A percentile compares a stretch with the other conserved stretches of the same genome.
These are phyloP conservation scores for Hoplodrina blanda DNA, from an alignment of 2,888 invertebrate genomes.

Conservation along the genomic window DNA sequence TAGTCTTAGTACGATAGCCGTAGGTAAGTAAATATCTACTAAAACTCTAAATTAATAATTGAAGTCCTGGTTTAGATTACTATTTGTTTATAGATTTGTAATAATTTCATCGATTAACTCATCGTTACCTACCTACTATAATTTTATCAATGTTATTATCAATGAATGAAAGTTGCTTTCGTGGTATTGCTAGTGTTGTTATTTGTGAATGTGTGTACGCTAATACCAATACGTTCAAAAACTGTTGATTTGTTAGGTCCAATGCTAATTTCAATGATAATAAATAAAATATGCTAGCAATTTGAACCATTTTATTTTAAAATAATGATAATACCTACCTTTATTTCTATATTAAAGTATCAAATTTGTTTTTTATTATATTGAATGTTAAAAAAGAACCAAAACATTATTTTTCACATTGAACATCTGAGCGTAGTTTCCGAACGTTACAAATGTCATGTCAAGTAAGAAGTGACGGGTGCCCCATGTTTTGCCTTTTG, in stretches of 20 bases:
- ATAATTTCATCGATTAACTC: slow-evolving; percentile 32
- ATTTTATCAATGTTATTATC: neutral
- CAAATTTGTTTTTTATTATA: neutral
- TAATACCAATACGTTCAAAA: slow-evolving; percentile 32
- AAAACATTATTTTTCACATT: slow-evolving; percentile 17
- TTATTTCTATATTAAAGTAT: too few species aligned
- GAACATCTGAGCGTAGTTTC: slow-evolving; percentile 47
- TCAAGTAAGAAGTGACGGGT: slow-evolving; percentile 84
- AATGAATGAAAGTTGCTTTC: slow-evolving; percentile 37
- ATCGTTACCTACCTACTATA: slow-evolving; percentile 8
- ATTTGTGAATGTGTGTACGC: neutral
- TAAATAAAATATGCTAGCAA: neutral
- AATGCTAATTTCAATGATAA: too few species aligned
- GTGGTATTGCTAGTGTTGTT: neutral
- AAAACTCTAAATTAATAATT: slow-evolving; percentile 1
- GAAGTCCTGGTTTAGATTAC: slow-evolving; percentile 31
- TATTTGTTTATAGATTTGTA: slow-evolving; percentile 12
- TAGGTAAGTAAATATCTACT: neutral
- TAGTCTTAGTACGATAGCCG: neutral
- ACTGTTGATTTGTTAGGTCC: neutral
- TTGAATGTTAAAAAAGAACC: neutral
- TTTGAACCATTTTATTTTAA: neutral
- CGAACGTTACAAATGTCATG: slow-evolving; percentile 67
- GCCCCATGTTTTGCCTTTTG: slow-evolving; percentile 83
- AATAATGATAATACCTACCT: neutral